Evolutionary conservation across 2,113 vertebrate genomes (phyloP), one percentile per base, ranked within the genome.

Genomic region (Limanda limanda): DNA sequence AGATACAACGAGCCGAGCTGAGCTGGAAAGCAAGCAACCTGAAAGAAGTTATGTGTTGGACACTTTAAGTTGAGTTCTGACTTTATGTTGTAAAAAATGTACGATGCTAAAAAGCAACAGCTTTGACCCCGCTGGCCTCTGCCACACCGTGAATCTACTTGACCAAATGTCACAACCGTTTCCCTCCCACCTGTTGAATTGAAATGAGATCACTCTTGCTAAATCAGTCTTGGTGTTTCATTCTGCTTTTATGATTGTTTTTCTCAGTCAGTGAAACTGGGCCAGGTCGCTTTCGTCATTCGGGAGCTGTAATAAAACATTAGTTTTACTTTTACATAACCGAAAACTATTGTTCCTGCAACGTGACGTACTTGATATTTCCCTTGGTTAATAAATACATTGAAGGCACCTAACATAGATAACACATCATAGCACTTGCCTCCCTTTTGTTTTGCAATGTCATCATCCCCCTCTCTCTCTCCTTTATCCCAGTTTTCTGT

Each of bases 341-440:
- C 31, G 24, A 78, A 58, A 63, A 24, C 68, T 27, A 5, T 47
- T 31, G 74, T 82, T 75, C 64, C 37, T 72, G 23, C 78, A 79
- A 42, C 54, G 15, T 52, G 20, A 20, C 24, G 31, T 71, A n/a
- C 11, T 61, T 76, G 73, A 67, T 61, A 67, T 82, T 76, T 71
- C 48, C 67, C 61, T 67, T 55, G 37, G 2, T 68, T 71, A 20
- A 71, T 51, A 63, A 74, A 69, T 75, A 74, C 31, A 81, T 71
- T 75, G 40, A 69, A 27, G 37, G 59, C 21, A 24, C 20, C 60
- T 15, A 31, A 52, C 24, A 60, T 40, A 61, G n/a, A 78, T 70
- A 35, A 54, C n/a, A 78, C 25, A 57, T 8, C 57, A 10, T 57
- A 45, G 25, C 58, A 71, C 40, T 66, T 47, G 59, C 23, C 45